Conservation (phyloP, 37 sponge, comb jelly and placozoan genomes). For the Halisarca cf. caerulea region DNA sequence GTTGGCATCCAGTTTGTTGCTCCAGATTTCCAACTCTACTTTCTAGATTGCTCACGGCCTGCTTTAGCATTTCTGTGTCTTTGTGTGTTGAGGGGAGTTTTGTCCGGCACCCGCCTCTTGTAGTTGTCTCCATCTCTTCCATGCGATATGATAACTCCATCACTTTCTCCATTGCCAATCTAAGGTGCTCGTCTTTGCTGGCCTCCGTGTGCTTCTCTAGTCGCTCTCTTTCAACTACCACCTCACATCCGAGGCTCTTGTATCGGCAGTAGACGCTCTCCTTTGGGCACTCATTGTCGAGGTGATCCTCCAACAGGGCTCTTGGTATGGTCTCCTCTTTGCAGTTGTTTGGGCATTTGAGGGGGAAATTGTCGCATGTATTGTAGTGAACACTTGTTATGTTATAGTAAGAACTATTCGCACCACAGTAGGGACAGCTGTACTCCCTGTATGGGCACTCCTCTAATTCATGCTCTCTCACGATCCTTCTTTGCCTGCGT, state of each 20-base stretch:
- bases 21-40: too few relatives aligned
- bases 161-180: slow-evolving; percentile 8
- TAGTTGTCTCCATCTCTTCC: not conserved
- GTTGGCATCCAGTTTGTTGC: too few relatives aligned
- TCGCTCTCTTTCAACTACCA: not conserved
- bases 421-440: not conserved
- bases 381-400: not conserved
- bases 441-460: not conserved
- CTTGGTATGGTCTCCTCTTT: not conserved
- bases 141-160: not conserved
- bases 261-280: not conserved
- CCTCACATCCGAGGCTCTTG: not conserved
- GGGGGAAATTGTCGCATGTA: not conserved
- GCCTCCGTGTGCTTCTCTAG: not conserved
- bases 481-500: not conserved
- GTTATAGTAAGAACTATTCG: not conserved
- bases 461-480: not conserved
- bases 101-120: too few relatives aligned
- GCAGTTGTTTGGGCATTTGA: not conserved
- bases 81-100: too few relatives aligned
- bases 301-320: not conserved
- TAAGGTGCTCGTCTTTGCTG: slow-evolving; percentile 6
- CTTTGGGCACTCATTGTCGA: not conserved
- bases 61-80: too few relatives aligned
- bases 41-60: too few relatives aligned